phyloP scores from a whole-genome alignment of 2,113 vertebrate species.

The Anoura caudifer region DNA sequence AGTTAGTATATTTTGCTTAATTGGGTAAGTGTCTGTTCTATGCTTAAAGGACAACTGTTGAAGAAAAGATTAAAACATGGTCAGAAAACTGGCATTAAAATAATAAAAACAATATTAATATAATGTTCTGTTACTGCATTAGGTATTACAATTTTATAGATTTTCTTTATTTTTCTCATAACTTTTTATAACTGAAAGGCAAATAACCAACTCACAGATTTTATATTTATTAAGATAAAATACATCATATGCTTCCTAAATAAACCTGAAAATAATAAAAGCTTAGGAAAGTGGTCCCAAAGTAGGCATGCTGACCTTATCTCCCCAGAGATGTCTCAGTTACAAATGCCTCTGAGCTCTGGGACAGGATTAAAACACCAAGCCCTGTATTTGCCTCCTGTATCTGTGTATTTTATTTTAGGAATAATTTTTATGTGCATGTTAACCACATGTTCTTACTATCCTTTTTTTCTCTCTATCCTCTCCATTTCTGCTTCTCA shows the following conservation, averaged over 20 bases:
- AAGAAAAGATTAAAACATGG: constrained; percentile 73
- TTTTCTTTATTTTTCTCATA: constrained; percentile 4
- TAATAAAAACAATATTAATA: constrained; percentile 17
- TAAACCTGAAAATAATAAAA: constrained; percentile 43
- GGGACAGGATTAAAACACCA: neutral
- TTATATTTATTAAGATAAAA: constrained; percentile 27
- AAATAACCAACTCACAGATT: neutral
- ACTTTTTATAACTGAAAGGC: constrained; percentile 6
- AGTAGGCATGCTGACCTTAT: neutral
- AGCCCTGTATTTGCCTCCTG: neutral
- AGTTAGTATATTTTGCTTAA: constrained; percentile 89
- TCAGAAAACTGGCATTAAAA: constrained; percentile 61
- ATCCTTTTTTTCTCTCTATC: neutral
- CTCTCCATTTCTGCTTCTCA: neutral
- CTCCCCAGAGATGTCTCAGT: neutral
- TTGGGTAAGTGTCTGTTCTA: constrained; percentile 82
- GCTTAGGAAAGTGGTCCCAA: neutral
- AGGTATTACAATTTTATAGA: constrained; percentile 3
- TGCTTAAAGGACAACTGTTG: constrained; percentile 68
- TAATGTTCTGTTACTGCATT: neutral
- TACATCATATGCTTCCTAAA: neutral
- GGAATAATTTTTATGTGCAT: neutral
- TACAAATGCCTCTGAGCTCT: neutral
- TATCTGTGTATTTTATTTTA: neutral
- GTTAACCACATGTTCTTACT: neutral